phyloP scores from a whole-genome alignment of 2,113 vertebrate species.

The Chrysemys picta region DNA sequence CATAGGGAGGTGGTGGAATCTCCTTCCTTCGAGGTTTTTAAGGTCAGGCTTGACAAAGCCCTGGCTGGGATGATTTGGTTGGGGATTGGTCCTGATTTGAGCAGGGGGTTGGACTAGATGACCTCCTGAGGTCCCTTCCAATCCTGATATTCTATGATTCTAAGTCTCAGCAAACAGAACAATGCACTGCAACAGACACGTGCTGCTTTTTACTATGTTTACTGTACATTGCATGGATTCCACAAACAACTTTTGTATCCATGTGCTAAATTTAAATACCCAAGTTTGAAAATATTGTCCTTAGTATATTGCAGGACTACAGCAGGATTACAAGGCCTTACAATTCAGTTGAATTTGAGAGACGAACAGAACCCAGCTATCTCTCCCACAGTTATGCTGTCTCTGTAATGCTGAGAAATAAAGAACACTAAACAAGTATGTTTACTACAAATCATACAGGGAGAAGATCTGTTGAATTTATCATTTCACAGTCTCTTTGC shows the following conservation, averaged over 20 bases:
- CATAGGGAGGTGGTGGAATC: no score
- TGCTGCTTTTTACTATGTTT: not conserved
- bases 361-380: not conserved
- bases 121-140: no score
- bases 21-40: no score
- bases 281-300: not conserved
- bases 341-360: not conserved
- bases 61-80: no score
- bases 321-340: not conserved
- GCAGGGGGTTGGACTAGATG: no score
- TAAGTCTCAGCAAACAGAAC: not conserved
- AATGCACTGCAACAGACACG: not conserved
- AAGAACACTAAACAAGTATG: not conserved
- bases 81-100: no score
- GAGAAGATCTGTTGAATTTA: not conserved
- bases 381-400: not conserved
- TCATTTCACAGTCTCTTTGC: not conserved
- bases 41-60: no score
- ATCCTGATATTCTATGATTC: no score
- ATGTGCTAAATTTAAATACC: not conserved
- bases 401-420: not conserved
- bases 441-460: not conserved
- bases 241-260: not conserved
- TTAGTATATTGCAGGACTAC: not conserved
- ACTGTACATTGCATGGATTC: not conserved